These are phyloP conservation scores for Amblyteles armatorius DNA, from an alignment of 2,888 invertebrate genomes.

Conservation along the genomic window DNA sequence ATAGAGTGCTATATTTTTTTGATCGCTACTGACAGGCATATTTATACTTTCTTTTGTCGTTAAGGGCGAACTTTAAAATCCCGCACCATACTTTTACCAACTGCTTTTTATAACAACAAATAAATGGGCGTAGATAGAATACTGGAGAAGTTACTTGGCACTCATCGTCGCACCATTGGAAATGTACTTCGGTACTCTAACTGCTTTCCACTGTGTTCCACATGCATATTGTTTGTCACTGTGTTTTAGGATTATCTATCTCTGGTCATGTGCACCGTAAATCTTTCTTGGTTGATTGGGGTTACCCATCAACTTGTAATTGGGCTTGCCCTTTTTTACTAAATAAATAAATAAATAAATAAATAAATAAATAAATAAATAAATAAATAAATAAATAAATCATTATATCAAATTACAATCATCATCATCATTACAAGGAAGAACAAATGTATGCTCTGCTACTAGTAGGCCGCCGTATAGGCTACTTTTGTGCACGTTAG, in stretches of 20 bases:
- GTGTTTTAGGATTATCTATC: not conserved
- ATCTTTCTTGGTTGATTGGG: too few relatives aligned
- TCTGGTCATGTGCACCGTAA: too few relatives aligned
- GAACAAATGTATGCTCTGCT: too few relatives aligned
- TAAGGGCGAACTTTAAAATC: not conserved
- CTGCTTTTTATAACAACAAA: not conserved
- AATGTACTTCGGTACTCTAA: not conserved
- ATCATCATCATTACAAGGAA: too few relatives aligned
- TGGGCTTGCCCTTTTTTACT: too few relatives aligned
- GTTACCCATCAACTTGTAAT: too few relatives aligned
- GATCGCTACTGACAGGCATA: not conserved
- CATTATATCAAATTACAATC: too few relatives aligned
- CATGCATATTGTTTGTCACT: not conserved
- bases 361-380: too few relatives aligned
- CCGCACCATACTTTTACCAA: not conserved
- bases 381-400: too few relatives aligned
- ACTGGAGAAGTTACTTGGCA: not conserved
- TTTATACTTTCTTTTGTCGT: not conserved
- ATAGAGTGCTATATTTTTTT: not conserved
- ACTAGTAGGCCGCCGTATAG: too few relatives aligned
- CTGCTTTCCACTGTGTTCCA: not conserved
- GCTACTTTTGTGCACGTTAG: too few relatives aligned
- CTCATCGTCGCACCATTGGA: not conserved
- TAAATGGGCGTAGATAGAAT: not conserved
- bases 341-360: too few relatives aligned